phyloP scores from a whole-genome alignment of 2,797 vertebrate species.

The Pseudocheirus occidentalis region DNA sequence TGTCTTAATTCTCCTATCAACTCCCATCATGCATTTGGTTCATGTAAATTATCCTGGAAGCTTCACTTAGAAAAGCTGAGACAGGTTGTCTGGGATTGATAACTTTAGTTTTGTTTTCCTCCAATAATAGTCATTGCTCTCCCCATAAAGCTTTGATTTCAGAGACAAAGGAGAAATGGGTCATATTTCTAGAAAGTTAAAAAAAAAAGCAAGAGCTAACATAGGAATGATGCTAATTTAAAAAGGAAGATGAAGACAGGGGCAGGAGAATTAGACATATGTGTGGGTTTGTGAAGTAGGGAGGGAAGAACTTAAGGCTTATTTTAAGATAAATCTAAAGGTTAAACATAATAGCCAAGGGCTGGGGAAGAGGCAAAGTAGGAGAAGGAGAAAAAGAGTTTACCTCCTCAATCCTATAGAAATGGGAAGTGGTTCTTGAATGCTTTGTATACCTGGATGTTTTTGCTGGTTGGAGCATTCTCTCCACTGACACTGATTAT shows the following conservation, averaged over 20 bases:
- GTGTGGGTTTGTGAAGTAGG: background rate
- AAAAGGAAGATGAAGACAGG: background rate
- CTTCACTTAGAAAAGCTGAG: constrained; percentile 1
- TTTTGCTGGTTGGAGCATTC: background rate
- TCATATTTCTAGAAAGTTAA: constrained; percentile 6
- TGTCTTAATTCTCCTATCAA: background rate
- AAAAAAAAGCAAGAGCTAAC: background rate
- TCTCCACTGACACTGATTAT: background rate
- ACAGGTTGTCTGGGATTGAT: background rate
- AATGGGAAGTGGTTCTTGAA: background rate
- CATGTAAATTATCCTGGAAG: background rate
- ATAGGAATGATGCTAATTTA: background rate
- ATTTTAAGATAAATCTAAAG: background rate
- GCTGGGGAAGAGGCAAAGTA: background rate
- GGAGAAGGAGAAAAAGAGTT: background rate
- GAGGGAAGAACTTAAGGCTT: background rate
- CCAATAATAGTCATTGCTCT: background rate
- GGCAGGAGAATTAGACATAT: background rate
- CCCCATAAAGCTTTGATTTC: constrained; percentile 22
- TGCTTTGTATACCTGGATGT: background rate
- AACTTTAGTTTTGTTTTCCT: background rate
- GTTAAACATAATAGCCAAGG: background rate
- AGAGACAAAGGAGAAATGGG: background rate
- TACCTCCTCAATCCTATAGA: background rate
- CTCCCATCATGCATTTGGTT: background rate